Conservation (phyloP, 2,888 invertebrate species). For the Thyatira batis region DNA sequence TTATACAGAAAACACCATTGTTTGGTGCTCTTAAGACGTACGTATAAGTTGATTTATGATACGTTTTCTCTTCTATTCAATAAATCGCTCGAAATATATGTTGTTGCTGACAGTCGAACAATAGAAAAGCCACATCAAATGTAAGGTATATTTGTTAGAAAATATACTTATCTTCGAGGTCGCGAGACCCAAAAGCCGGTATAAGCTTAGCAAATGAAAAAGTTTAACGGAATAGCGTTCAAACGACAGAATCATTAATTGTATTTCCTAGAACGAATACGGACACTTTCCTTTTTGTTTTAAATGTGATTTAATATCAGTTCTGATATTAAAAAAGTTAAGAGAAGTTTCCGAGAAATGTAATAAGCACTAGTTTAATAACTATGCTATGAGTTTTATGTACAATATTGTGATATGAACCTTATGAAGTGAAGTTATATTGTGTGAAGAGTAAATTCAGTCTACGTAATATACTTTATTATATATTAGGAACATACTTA, state of each 20-base stretch:
- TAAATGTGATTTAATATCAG: not conserved
- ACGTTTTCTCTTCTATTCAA: constrained; percentile 20
- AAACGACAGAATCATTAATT: not conserved
- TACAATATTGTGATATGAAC: no score
- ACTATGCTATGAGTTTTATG: not conserved
- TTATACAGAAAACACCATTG: constrained; percentile 24
- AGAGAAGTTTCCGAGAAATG: not conserved
- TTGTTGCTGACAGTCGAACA: constrained; percentile 2
- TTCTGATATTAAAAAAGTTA: not conserved
- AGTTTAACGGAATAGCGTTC: not conserved
- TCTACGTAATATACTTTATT: no score
- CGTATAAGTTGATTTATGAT: constrained; percentile 44
- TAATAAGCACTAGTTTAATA: not conserved
- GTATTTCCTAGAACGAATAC: not conserved
- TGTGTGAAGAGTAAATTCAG: no score
- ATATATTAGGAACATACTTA: no score
- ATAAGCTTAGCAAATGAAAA: not conserved
- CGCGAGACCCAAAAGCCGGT: not conserved
- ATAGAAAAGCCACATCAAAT: not conserved
- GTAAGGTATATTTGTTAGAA: not conserved
- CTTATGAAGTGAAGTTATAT: no score
- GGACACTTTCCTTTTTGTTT: not conserved
- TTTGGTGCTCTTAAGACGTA: constrained; percentile 26
- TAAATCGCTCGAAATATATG: not conserved
- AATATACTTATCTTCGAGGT: not conserved